Percentiles rank a stretch among this genome's conserved stretches.
These are phyloP conservation scores for Pygmarrhopalites habei DNA, from an alignment of 1,140 invertebrate species.

Conservation along the genomic window DNA sequence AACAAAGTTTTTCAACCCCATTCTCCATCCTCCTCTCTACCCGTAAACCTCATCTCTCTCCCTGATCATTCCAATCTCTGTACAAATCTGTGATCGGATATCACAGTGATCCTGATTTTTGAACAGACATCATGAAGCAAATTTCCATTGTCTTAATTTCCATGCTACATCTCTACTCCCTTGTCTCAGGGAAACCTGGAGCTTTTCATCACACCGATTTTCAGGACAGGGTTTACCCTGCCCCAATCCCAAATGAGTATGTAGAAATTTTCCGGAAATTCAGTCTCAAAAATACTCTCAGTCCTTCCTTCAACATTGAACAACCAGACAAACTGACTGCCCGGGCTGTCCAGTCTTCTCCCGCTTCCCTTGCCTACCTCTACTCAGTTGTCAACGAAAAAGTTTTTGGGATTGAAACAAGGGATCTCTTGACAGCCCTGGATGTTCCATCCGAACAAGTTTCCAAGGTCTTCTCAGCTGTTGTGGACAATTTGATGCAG, in stretches of 20 bases:
- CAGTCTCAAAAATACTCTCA: neutral
- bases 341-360: neutral
- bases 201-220: neutral
- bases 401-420: neutral
- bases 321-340: neutral
- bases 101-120: too few relatives aligned
- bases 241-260: neutral
- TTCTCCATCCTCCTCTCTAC: too few relatives aligned
- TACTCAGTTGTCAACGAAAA: neutral
- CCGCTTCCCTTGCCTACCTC: neutral
- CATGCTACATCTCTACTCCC: too few relatives aligned
- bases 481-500: neutral
- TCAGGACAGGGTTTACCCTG: neutral
- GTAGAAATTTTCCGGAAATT: neutral
- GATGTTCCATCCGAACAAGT: neutral
- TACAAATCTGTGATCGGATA: too few relatives aligned
- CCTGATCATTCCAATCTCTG: too few relatives aligned
- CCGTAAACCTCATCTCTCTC: too few relatives aligned
- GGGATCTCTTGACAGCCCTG: neutral
- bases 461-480: neutral
- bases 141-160: too few relatives aligned
- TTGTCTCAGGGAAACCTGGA: too few relatives aligned
- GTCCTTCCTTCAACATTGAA: neutral
- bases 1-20: too few relatives aligned
- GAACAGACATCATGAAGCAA: too few relatives aligned